A percentile compares a stretch with the other conserved stretches of the same genome.
phyloP scores from a whole-genome alignment of 1,140 invertebrate species.

The Cepaea nemoralis region DNA sequence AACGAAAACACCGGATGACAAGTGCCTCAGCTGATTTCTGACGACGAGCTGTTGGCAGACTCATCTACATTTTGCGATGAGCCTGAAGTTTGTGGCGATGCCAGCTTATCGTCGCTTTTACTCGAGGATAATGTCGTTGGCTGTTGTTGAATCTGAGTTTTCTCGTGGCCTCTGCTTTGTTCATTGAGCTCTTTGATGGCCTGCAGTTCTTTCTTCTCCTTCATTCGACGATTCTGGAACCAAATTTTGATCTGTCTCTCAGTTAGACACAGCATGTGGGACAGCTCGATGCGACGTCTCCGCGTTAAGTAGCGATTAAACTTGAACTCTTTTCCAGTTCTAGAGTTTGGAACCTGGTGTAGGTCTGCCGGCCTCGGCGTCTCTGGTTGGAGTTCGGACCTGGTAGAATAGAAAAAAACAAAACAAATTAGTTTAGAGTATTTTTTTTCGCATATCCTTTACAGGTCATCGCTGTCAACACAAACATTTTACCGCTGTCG shows the following conservation, averaged over 20 bases:
- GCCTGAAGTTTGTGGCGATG: neutral
- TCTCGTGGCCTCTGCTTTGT: constrained; percentile 73
- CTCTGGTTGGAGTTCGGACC: constrained; percentile 96
- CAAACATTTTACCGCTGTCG: too few relatives aligned
- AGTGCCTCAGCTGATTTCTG: constrained; percentile 32
- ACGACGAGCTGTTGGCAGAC: constrained; percentile 23
- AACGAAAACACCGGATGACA: too few relatives aligned
- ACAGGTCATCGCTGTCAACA: too few relatives aligned
- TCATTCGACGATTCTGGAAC: constrained; percentile 74
- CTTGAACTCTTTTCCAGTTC: constrained; percentile 96
- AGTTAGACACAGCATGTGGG: constrained; percentile 94
- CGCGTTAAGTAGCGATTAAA: constrained; percentile 98
- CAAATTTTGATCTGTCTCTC: constrained; percentile 99
- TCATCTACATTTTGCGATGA: constrained; percentile 1
- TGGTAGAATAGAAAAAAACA: constrained; percentile 75
- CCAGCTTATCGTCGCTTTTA: neutral
- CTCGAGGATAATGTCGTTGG: neutral
- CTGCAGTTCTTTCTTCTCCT: constrained; percentile 76
- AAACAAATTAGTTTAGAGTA: too few relatives aligned
- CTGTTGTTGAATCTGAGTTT: neutral
- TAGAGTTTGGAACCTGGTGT: constrained; percentile 97
- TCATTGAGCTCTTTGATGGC: constrained; percentile 98
- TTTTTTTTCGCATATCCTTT: too few relatives aligned
- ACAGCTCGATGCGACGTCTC: constrained; percentile 98
- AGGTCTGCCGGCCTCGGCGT: constrained; percentile 93